A percentile compares a stretch with the other conserved stretches of the same genome.
These are phyloP conservation scores for Xylota sylvarum DNA, from an alignment of 2,888 invertebrate genomes.

Conservation along the genomic window DNA sequence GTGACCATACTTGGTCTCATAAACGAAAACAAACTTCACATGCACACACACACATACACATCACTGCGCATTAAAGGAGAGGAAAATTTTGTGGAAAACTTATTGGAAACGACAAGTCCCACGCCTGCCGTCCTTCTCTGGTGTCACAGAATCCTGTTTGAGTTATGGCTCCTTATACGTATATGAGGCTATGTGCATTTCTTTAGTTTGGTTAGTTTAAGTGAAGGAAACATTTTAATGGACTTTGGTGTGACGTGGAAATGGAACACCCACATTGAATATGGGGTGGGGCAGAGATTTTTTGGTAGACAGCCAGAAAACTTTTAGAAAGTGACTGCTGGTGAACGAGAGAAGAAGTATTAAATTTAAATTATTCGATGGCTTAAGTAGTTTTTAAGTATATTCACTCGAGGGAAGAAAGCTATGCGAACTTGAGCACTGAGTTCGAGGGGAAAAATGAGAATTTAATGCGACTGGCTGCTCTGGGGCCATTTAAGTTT, in stretches of 20 bases:
- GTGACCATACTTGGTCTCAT: conserved; percentile 63
- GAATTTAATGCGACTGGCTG: conserved; percentile 9
- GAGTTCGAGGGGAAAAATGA: conserved; percentile 14
- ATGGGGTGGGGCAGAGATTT: conserved; percentile 10
- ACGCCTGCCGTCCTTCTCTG: conserved; percentile 50
- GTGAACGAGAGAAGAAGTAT: conserved; percentile 54
- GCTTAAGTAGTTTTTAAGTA: conserved; percentile 57
- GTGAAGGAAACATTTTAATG: conserved; percentile 66
- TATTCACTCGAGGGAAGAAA: conserved; percentile 13
- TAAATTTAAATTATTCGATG: conserved; percentile 58
- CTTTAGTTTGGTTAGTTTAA: conserved; percentile 52
- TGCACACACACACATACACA: not conserved
- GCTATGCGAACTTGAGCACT: conserved; percentile 6
- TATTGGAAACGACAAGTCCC: conserved; percentile 66
- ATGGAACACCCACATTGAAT: conserved; percentile 51
- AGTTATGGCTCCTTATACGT: conserved; percentile 67
- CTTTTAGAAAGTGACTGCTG: conserved; percentile 48
- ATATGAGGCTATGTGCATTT: conserved; percentile 1
- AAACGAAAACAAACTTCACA: conserved; percentile 37
- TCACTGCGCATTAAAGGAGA: not conserved
- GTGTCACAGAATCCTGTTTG: conserved; percentile 71
- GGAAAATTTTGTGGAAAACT: conserved; percentile 40
- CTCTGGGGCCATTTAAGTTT: conserved; percentile 3
- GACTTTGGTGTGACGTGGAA: conserved; percentile 57
- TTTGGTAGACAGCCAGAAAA: conserved; percentile 55